Conservation (phyloP, 2,888 invertebrate genomes). For the Pyrocoelia pectoralis region DNA sequence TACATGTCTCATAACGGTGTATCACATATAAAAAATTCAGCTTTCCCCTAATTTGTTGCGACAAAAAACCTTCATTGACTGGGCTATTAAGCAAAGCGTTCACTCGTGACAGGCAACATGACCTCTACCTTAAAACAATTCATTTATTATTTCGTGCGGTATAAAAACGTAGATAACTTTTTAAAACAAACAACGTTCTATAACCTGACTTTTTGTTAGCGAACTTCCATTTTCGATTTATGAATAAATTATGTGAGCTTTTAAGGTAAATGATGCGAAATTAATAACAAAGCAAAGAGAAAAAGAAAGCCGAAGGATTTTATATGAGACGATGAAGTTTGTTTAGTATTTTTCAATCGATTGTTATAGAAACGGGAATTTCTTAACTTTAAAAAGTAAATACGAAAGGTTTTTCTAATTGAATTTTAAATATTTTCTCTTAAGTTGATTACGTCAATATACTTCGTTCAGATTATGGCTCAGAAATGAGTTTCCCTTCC, state of each 20-base stretch:
- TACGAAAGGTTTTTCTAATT: neutral
- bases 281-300: neutral
- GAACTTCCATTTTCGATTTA: neutral
- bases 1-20: no score
- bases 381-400: neutral
- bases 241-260: neutral
- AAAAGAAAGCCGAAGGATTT: neutral
- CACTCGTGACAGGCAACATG: no score
- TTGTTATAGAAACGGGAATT: neutral
- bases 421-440: no score
- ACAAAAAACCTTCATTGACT: no score
- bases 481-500: no score
- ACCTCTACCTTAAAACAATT: neutral
- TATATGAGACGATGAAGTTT: neutral
- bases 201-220: neutral
- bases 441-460: no score
- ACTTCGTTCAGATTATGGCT: no score
- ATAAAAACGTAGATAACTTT: neutral
- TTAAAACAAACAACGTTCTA: neutral
- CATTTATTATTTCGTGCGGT: neutral
- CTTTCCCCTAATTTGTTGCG: no score
- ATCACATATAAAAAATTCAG: no score
- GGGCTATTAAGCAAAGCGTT: no score
- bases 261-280: neutral
- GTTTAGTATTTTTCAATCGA: neutral